Evolutionary conservation across 2,113 vertebrate species (phyloP), one percentile per base, ranked within the genome.

Genomic region (Galeopterus variegatus): DNA sequence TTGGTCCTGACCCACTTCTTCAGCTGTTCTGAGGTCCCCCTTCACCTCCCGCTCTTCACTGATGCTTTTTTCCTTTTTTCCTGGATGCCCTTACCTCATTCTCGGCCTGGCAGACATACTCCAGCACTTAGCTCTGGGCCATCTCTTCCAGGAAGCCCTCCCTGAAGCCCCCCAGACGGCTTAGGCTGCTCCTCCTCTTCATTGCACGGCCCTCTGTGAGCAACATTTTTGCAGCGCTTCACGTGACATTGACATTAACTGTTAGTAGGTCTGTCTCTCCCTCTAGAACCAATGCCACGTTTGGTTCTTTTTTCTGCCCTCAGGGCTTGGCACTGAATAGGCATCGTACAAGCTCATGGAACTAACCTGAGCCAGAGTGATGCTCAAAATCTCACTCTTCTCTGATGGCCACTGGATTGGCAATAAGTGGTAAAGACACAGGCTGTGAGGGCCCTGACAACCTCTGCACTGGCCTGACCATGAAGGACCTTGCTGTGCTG

Each of bases 41-140:
- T 81, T 21, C 0, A 41, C 4, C 10, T 15, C 1, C 4, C 4
- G 0, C n/a, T 17, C 31, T 58, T 4, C 65, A 26, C 0, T 0
- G 23, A 56, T 6, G 24, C 41, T 41, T 3, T 41, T 26, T 77
- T 70, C 33, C n/a, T 62, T 69, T 31, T 19, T n/a, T 19, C 41
- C 12, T n/a, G 31, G 31, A 76, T 3, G 11, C 62, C 15, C 45
- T 91, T 8, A 9, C 26, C 17, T 70, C 64, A 17, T 24, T 60
- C 84, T 75, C 36, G 8, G 64, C 45, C 84, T 80, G 8, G 33
- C 10, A 75, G 11, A 65, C 3, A 0, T 13, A 23, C 11, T 36
- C 41, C 19, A 73, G 92, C 33, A 48, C 26, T 93, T 56, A 62
- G 9, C 19, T 64, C 62, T 33, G 3, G 52, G 1, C 5, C 23